Conservation (phyloP, 2,113 vertebrate genomes). For the Psittacara wagleri region DNA sequence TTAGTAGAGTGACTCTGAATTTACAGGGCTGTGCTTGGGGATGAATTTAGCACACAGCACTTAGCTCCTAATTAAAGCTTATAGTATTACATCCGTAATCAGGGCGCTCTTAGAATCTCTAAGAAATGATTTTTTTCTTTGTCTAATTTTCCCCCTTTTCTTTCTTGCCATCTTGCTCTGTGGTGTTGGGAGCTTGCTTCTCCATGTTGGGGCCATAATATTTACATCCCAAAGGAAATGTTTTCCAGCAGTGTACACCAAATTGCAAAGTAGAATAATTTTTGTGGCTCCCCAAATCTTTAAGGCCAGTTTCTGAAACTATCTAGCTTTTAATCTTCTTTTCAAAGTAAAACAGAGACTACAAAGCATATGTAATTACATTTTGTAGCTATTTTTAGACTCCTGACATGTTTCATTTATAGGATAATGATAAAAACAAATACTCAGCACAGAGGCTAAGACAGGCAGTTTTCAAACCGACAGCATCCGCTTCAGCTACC, state of each 20-base stretch:
- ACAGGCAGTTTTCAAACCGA: neutral
- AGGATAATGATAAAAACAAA: slow-evolving; percentile 47
- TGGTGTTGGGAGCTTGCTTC: neutral
- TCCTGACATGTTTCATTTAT: slow-evolving; percentile 32
- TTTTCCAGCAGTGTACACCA: neutral
- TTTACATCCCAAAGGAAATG: slow-evolving; percentile 20
- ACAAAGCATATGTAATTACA: slow-evolving; percentile 54
- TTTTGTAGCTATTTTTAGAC: slow-evolving; percentile 58
- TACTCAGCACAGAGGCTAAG: neutral
- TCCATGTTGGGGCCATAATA: neutral
- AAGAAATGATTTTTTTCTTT: slow-evolving; percentile 36
- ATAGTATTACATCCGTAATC: slow-evolving; percentile 30
- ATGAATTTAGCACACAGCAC: slow-evolving; percentile 37
- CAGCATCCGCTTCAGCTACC: neutral
- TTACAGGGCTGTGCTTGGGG: neutral
- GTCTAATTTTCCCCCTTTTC: neutral
- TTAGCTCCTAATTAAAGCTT: slow-evolving; percentile 66
- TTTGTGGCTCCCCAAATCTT: slow-evolving; percentile 52
- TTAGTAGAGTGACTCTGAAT: slow-evolving; percentile 8
- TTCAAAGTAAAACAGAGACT: slow-evolving; percentile 31
- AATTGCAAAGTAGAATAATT: slow-evolving; percentile 34
- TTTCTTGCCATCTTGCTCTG: neutral
- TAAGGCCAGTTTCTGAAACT: slow-evolving; percentile 45
- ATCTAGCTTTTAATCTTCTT: slow-evolving; percentile 54
- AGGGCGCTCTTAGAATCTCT: neutral